Conservation (phyloP, 1,140 invertebrate species). For the Trichonephila clavipes region DNA sequence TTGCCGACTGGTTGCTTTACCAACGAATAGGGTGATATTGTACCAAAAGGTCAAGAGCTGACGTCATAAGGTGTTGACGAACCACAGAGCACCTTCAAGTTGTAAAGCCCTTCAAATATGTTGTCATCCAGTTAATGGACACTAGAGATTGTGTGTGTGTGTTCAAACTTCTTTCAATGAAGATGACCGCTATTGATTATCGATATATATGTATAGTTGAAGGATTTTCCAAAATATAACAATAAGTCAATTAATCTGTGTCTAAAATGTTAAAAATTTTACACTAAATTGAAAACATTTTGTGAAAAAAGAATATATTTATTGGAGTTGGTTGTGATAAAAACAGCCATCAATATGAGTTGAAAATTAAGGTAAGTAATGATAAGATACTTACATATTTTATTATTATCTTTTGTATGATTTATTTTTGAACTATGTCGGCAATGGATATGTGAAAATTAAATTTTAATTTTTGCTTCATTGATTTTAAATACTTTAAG, state of each 20-base stretch:
- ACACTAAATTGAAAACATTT: background rate
- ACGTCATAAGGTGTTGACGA: background rate
- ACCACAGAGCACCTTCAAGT: background rate
- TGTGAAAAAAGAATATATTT: background rate
- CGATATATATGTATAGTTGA: background rate
- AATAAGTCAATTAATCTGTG: background rate
- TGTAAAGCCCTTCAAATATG: background rate
- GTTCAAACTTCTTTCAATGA: background rate
- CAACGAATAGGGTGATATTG: background rate
- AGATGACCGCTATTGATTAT: background rate
- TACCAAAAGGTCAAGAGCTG: background rate
- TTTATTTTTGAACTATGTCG: too few species aligned
- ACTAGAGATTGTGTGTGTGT: background rate
- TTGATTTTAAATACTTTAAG: too few species aligned
- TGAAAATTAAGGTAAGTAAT: slow-evolving; percentile 26
- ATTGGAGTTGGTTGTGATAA: background rate
- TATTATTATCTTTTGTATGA: too few species aligned
- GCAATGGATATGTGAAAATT: too few species aligned
- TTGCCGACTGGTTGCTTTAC: background rate
- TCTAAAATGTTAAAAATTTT: background rate
- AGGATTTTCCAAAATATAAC: background rate
- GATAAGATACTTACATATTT: background rate
- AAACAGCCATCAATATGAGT: background rate
- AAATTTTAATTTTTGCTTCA: too few species aligned
- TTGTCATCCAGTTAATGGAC: background rate